A percentile compares a stretch with the other conserved stretches of the same genome.
Evolutionary conservation across 2,888 invertebrate species (phyloP).

Genomic region (Brachyptera risi): DNA sequence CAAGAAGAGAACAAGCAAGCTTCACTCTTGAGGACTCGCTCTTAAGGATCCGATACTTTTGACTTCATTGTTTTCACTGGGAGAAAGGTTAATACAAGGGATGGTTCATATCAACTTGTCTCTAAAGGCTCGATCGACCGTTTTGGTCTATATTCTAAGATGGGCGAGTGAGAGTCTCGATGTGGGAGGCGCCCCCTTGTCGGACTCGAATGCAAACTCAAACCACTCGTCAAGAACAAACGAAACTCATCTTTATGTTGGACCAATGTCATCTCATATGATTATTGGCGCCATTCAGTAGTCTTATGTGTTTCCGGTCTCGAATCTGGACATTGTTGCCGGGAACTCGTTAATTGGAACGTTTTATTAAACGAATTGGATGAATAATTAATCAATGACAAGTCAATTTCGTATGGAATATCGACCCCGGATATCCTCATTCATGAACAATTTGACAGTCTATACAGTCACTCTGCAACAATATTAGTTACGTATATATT

Average conservation of each 20-base stretch:
- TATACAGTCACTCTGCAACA: no score
- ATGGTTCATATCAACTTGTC: conserved; percentile 7
- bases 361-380: no score
- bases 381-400: no score
- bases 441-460: no score
- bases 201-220: conserved; percentile 2
- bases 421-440: no score
- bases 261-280: background rate
- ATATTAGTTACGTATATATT: no score
- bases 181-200: conserved; percentile 20
- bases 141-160: no score
- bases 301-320: background rate
- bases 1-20: conserved; percentile 20
- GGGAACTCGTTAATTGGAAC: no score
- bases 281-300: background rate
- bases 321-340: background rate
- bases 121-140: no score
- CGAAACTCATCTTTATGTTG: conserved; percentile 25
- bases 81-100: conserved; percentile 9
- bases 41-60: conserved; percentile 28
- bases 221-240: conserved; percentile 28
- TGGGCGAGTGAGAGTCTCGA: no score
- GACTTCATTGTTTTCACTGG: conserved; percentile 29
- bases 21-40: conserved; percentile 16
- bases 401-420: no score